These are phyloP conservation scores for Drosophila elegans DNA, from an alignment of 1,140 invertebrate genomes.

Conservation along the genomic window DNA sequence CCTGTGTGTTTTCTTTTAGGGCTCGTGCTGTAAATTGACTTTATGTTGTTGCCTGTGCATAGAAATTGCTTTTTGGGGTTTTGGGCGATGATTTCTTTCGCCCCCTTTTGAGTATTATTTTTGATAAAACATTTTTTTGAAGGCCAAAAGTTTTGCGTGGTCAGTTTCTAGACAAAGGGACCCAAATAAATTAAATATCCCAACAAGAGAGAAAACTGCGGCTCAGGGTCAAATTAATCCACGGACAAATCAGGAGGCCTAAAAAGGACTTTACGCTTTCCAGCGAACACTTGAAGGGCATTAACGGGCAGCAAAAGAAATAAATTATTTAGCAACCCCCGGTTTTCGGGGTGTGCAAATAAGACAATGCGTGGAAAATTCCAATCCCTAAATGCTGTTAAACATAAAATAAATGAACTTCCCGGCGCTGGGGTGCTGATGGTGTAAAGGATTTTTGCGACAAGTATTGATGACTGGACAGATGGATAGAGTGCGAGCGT, in stretches of 20 bases:
- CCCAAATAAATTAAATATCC: constrained; percentile 67
- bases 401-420: constrained; percentile 82
- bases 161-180: constrained; percentile 48
- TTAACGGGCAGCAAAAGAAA: constrained; percentile 49
- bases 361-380: constrained; percentile 76
- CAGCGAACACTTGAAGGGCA: constrained; percentile 64
- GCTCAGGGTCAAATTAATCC: constrained; percentile 60
- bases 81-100: constrained; percentile 37
- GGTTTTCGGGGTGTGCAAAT: constrained; percentile 61
- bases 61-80: constrained; percentile 63
- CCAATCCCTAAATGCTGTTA: constrained; percentile 78
- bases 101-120: constrained; percentile 21
- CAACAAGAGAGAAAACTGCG: constrained; percentile 19
- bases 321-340: constrained; percentile 60
- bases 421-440: constrained; percentile 29
- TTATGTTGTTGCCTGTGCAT: constrained; percentile 48
- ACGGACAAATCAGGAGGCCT: constrained; percentile 64
- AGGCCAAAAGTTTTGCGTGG: constrained; percentile 59
- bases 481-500: constrained; percentile 39
- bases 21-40: constrained; percentile 79
- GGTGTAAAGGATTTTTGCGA: constrained; percentile 72
- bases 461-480: constrained; percentile 78
- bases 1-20: constrained; percentile 36
- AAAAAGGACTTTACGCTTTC: constrained; percentile 59
- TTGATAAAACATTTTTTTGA: constrained; percentile 41